Base-by-base conservation (phyloP, 2,113 vertebrate species). In the Seriola aureovittata region DNA sequence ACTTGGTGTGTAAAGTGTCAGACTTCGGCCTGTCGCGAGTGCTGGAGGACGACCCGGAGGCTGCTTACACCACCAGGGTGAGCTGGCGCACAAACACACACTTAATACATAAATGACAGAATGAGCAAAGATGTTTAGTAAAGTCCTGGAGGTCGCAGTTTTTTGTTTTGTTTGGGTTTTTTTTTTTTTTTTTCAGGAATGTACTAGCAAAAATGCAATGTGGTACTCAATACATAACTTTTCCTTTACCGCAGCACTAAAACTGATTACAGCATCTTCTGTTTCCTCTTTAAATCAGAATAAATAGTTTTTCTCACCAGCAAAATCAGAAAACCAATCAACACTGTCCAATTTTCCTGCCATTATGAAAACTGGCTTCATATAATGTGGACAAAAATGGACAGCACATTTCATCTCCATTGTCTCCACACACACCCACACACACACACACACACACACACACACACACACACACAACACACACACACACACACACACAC, bases 1-100 rank as follows among this genome's bases (percentile, higher is more conserved):
- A 99, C 93, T 93, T 99, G 92, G 98, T 99, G 80, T 99, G 98
- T 93, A 99, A 99, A 93, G 98, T 99, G 62, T 99, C 98, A 2
- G 98, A 99, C 89, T 99, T 99, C 0, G 98, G 98, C 88, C 96
- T 99, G 96, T 99, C 98, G 32, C 93, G 98, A 0, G 97, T 99
- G 1, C 95, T 99, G 60, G 98, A 99, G 91, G 98, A 99, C 0
- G 98, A 99, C 79, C 97, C 98, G 0, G 98, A 99, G 91, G 98
- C 97, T 10, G 98, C 98, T 21, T 99, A 99, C 66, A 99, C 98
- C 32, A 99, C 98, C 74, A 99, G 93, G 91, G 93, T 94, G 76
- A 94, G 92, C 60, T 71, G 69, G 34, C 60, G 59, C 52, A 38
- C 14, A 57, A 38, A 60, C 57, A 38, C 40, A 42, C 40, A 73